Evolutionary conservation across 2,888 invertebrate genomes (phyloP), one percentile per base, ranked within the genome.

Genomic region (Drosophila leonis): DNA sequence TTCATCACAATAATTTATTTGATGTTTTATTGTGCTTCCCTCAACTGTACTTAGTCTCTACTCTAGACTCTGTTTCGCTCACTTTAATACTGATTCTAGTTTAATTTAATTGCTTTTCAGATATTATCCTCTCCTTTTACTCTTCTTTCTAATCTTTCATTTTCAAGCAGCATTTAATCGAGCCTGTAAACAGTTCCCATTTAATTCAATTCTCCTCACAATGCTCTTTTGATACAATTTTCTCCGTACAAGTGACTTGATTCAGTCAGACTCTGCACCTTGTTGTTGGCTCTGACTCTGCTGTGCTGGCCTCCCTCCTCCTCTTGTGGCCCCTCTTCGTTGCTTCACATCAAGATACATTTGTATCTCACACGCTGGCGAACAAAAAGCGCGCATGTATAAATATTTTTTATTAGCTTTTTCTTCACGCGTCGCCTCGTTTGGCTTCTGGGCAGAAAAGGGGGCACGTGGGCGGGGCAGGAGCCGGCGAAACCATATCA

Each of bases 351-450:
- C 83, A 80, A 85, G 81, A 84, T 88, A 85, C 88, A 84, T 83
- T 88, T 81, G 83, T 75, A 85, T 80, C 80, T 82, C 65, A 41
- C 46, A 65, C 35, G 44, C 29, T 39, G 42, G 57, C 29, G 51
- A 46, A 55, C 49, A 78, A 76, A 70, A 57, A 60, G 62, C 72
- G 69, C 64, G 78, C 83, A 69, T 82, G 85, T 84, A 85, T 79
- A 79, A 81, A 85, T 88, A 88, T 85, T 83, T 88, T 84, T 85
- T 85, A 85, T 86, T 85, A 79, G 75, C 77, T 79, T 70, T 72
- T 67, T 65, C 65, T 55, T 68, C 48, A 52, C 57, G 59, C 63
- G 75, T 41, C 59, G 76, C 27, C 60, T 59, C 46, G 72, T 66
- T 49, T 72, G 55, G 46, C 48, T 70, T 39, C 41, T 59, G 57